These are phyloP conservation scores for Eudasyphora cyanicolor DNA, from an alignment of 2,888 invertebrate species.

Conservation along the genomic window DNA sequence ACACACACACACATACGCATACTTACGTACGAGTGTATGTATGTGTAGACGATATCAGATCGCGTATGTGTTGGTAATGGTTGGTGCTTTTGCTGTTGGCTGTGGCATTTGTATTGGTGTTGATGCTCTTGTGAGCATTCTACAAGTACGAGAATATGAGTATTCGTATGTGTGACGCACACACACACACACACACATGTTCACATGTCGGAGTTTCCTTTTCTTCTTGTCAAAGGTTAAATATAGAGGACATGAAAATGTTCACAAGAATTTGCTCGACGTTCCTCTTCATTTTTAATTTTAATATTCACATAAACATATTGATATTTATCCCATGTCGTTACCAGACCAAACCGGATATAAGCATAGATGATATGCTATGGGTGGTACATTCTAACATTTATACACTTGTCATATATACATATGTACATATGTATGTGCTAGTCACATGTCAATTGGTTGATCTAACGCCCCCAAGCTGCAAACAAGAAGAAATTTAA, in stretches of 20 bases:
- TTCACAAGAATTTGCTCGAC: not conserved
- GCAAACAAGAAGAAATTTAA: not conserved
- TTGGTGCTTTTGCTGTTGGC: no score
- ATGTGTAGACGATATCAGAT: not conserved
- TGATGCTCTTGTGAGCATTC: not conserved
- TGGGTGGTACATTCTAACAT: no score
- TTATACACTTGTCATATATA: not conserved
- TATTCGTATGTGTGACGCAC: not conserved
- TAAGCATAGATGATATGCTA: not conserved
- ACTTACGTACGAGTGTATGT: not conserved
- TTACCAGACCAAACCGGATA: conserved; percentile 16
- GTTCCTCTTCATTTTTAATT: conserved; percentile 20
- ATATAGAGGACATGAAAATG: conserved; percentile 12
- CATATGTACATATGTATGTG: not conserved
- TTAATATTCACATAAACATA: conserved; percentile 34
- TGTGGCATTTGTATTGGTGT: no score
- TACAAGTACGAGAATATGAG: no score
- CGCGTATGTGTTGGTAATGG: not conserved
- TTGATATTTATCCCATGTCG: conserved; percentile 22
- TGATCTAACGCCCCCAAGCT: no score
- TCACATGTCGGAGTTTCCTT: not conserved
- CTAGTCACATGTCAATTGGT: not conserved
- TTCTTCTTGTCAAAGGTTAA: conserved; percentile 15
- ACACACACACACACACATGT: not conserved
- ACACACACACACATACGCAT: not conserved